Evolutionary conservation across 2,888 invertebrate genomes (phyloP), one percentile per base, ranked within the genome.

Genomic region (Tenthredo scrophulariae): DNA sequence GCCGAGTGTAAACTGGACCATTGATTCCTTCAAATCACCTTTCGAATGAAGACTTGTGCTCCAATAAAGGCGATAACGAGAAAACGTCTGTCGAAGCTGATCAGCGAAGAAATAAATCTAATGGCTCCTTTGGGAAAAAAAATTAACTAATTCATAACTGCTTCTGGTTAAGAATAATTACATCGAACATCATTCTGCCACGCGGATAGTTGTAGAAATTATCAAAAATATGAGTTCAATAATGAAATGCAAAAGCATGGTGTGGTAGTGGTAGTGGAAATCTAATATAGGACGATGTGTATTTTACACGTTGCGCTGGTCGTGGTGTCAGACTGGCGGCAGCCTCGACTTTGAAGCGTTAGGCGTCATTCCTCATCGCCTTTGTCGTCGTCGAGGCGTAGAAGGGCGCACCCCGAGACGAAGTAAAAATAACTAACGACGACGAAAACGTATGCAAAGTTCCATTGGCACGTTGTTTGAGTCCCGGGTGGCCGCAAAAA

Each of bases 1-100:
- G 26, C 77, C 26, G 67, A 43, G 84, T 84, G 79, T 80, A 67
- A 84, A 84, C 79, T 84, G 65, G 62, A 67, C 65, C 84, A 67
- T 75, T 65, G 84, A 79, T 50, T 84, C 80, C 80, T 80, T 58
- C 37, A 62, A 80, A 80, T 80, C 58, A 50, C 62, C 62, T 58
- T 80, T 62, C 80, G 22, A 62, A 40, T 29, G 26, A 40, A 80
- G 62, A 80, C 22, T 80, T 40, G 26, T 62, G 22, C 79, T 54
- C 79, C 37, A 37, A 79, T 58, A 22, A 46, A 37, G 50, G 62
- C 80, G 62, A 62, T 80, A 80, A 80, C 62, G 80, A 62, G 58
- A 22, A 26, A 50, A 37, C 40, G 37, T n/a, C 22, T 29, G 40
- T 58, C 3, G 40, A 26, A 62, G 40, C 22, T 22, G 77, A 54